Evolutionary conservation across 1,140 invertebrate species (phyloP).

Genomic region (Ridgeia piscesae): DNA sequence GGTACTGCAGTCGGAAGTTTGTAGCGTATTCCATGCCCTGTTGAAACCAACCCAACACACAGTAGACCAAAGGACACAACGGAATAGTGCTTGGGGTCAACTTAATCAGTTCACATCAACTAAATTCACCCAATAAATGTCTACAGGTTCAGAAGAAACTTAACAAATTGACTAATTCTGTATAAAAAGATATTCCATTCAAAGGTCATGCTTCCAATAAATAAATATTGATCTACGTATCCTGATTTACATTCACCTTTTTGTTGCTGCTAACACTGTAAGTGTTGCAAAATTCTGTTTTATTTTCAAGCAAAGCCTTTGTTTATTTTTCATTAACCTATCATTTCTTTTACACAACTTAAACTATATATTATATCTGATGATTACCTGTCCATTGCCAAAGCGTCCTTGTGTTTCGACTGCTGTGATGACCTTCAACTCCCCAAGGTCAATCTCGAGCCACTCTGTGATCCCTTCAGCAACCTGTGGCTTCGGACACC

Average conservation of each 20-base stretch:
- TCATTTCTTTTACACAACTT: background rate
- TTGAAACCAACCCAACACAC: background rate
- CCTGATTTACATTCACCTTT: too few relatives aligned
- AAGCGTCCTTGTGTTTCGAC: slow-evolving; percentile 88
- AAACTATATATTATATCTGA: too few relatives aligned
- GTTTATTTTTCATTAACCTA: background rate
- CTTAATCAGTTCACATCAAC: background rate
- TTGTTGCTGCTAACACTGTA: too few relatives aligned
- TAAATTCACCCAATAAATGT: background rate
- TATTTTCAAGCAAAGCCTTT: background rate
- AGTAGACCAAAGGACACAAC: too few relatives aligned
- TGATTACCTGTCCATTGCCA: slow-evolving; percentile 76
- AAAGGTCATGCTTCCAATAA: background rate
- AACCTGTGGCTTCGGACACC: slow-evolving; percentile 88
- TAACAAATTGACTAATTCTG: background rate
- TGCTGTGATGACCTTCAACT: slow-evolving; percentile 77
- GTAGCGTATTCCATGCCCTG: slow-evolving; percentile 23
- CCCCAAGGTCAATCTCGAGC: slow-evolving; percentile 82
- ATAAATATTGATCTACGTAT: too few relatives aligned
- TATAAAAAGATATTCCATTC: background rate
- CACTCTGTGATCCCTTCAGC: slow-evolving; percentile 82
- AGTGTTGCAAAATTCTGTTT: too few relatives aligned
- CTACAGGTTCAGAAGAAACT: background rate
- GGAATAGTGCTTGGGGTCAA: background rate
- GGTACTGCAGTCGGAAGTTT: slow-evolving; percentile 21